Evolutionary conservation across 2,797 vertebrate genomes (phyloP).

Genomic region (Hipposideros larvatus): DNA sequence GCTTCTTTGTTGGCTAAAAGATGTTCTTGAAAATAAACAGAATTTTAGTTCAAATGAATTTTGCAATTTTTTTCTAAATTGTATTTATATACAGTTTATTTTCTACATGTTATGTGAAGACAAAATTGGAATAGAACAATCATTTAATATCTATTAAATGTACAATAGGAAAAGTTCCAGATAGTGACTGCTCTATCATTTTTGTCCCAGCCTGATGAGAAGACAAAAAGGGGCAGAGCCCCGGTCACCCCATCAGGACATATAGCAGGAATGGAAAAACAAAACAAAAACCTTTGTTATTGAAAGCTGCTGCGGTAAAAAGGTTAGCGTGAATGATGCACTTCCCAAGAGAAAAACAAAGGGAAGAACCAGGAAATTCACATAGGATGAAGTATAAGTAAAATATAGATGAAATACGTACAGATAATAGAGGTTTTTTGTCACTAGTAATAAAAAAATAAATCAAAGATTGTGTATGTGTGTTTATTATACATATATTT

Average conservation of each 20-base stretch:
- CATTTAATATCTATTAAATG: not conserved
- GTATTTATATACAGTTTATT: not conserved
- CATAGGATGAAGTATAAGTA: not conserved
- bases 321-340: not conserved
- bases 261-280: not conserved
- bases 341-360: not conserved
- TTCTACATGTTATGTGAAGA: not conserved
- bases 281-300: not conserved
- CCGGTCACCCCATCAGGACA: not conserved
- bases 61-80: not conserved
- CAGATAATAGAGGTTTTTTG: not conserved
- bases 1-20: not conserved
- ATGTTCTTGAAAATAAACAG: not conserved
- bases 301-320: not conserved
- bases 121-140: not conserved
- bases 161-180: not conserved
- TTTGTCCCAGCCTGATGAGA: not conserved
- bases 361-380: not conserved
- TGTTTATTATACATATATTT: not conserved
- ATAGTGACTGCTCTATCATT: not conserved
- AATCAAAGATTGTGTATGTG: not conserved
- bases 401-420: not conserved
- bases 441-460: not conserved
- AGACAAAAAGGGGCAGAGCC: fast-evolving
- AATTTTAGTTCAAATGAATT: not conserved